Base-by-base conservation (phyloP, 2,888 invertebrate genomes). In the Oligia fasciuncula region DNA sequence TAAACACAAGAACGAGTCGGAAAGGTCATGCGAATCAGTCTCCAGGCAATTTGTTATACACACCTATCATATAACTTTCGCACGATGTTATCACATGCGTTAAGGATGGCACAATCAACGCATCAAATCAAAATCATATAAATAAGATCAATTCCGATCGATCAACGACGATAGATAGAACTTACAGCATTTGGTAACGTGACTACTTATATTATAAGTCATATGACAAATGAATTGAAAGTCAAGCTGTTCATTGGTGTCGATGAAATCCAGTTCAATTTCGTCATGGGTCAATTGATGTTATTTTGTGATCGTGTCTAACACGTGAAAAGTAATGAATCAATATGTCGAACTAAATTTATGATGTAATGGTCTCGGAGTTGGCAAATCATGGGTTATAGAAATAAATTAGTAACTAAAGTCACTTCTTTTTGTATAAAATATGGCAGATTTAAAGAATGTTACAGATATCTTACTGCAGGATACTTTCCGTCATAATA, bases 111-210 rank as follows among this genome's bases (percentile, higher is more conserved):
- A 54, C 67, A 76, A 82, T 76, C 85, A 74, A 51, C 54, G 68
- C 43, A 35, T 66, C 70, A 57, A 85, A 85, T 84, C 77, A 67
- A 81, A 76, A 71, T 76, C 75, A 14, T 73, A 63, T 63, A 73
- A 80, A 82, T 78, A 82, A 74, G 72, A 85, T 85, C 73, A 85
- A 85, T 85, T 85, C 40, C 62, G 40, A 85, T 85, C 85, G 40
- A 85, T 85, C 85, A 85, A 76, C 2, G 66, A 63, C 51, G 57
- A 66, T 76, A 76, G 35, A 51, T 51, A 66, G 29, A 54, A 72
- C 29, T 51, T 23, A 4, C 13, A 54, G 43, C 57, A 35, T 29
- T 65, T 40, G 1, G 5, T 14, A 54, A 40, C 76, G 49, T 85
- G 82, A 79, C 79, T 74, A 5, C 2, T 46, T 49, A 60, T 69